Evolutionary conservation across 2,113 vertebrate genomes (phyloP).

Genomic region (Notiomystis cincta): DNA sequence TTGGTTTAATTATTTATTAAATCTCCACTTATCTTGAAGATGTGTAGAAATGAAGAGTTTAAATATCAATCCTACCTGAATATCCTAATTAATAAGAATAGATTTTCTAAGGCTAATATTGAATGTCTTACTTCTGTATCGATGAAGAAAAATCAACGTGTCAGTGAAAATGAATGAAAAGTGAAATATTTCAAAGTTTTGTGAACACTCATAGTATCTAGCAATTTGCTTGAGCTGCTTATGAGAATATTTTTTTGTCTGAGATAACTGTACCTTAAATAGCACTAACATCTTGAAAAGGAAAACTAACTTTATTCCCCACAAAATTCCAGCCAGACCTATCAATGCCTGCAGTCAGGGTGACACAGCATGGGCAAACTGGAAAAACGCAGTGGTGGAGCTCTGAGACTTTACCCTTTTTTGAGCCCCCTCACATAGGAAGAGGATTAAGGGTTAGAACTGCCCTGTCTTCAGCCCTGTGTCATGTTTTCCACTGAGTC

Average conservation of each 20-base stretch:
- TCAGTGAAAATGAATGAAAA: neutral
- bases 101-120: neutral
- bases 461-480: neutral
- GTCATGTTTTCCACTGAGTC: neutral
- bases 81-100: neutral
- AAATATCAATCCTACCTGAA: neutral
- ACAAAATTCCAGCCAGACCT: neutral
- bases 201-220: neutral
- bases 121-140: neutral
- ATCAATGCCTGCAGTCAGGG: neutral
- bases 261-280: neutral
- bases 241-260: neutral
- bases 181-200: neutral
- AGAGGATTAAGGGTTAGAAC: neutral
- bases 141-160: neutral
- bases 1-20: neutral
- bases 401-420: neutral
- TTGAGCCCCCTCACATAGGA: neutral
- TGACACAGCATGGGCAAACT: neutral
- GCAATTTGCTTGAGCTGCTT: neutral
- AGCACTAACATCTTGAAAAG: neutral
- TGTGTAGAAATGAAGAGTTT: neutral
- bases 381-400: neutral
- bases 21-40: neutral
- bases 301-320: neutral